Evolutionary conservation across 2,113 vertebrate species (phyloP).

Genomic region (Furnarius figulus): DNA sequence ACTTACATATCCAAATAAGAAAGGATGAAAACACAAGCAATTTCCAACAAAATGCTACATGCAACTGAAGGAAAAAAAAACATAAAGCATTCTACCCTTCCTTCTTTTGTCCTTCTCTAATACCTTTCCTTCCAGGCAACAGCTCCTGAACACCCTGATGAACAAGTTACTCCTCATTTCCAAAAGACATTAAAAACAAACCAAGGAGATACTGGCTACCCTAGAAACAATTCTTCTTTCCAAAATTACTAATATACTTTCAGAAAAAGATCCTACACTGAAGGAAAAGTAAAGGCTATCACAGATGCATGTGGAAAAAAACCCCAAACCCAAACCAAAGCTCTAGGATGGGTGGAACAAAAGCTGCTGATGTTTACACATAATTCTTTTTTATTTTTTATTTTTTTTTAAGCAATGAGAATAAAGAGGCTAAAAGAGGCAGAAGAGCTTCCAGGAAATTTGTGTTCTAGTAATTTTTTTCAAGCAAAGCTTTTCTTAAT

Average conservation of each 20-base stretch:
- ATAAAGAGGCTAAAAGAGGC: background rate
- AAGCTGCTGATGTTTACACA: background rate
- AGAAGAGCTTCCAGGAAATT: background rate
- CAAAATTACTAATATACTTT: background rate
- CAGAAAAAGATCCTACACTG: background rate
- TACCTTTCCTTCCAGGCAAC: background rate
- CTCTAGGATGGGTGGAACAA: background rate
- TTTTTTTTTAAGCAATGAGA: background rate
- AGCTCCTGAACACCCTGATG: background rate
- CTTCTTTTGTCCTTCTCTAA: background rate
- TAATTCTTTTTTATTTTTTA: background rate
- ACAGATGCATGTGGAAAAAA: background rate
- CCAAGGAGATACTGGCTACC: background rate
- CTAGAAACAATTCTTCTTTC: background rate
- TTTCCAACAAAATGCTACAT: background rate
- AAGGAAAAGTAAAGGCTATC: background rate
- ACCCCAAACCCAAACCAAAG: background rate
- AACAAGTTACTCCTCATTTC: background rate
- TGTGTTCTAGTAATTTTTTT: background rate
- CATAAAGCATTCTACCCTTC: background rate
- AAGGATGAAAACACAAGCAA: background rate
- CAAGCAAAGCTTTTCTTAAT: background rate
- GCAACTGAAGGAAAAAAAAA: background rate
- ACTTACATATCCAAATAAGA: constrained; percentile 2
- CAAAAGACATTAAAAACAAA: background rate